phyloP scores from a whole-genome alignment of 2,113 vertebrate genomes.

The Romanogobio albipinnatus region DNA sequence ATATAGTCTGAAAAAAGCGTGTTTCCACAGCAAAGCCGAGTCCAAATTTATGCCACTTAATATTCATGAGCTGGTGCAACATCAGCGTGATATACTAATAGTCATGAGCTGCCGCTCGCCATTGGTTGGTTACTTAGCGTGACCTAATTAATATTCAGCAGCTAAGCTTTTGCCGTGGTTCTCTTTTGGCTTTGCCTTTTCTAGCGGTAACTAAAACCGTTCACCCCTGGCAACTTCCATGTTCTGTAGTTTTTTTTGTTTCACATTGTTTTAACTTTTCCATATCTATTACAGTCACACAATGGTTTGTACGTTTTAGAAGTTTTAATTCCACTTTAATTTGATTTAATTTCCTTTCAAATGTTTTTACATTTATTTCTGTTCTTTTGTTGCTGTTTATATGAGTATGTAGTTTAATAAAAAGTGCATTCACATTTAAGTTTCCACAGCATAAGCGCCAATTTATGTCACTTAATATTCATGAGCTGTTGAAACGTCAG shows the following conservation, averaged over 20 bases:
- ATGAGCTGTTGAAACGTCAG: not conserved
- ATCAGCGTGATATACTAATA: not conserved
- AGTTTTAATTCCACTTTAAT: not conserved
- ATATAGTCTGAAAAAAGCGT: not conserved
- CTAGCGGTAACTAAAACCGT: not conserved
- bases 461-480: not conserved
- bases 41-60: not conserved
- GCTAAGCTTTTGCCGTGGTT: not conserved
- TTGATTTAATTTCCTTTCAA: too few relatives aligned
- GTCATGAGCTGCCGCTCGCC: not conserved
- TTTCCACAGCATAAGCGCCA: not conserved
- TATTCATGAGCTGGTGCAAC: not conserved
- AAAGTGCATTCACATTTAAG: not conserved
- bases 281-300: slow-evolving; percentile 5
- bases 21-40: not conserved
- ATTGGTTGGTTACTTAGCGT: not conserved
- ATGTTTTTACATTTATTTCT: too few relatives aligned
- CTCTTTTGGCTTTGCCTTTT: slow-evolving; percentile 14
- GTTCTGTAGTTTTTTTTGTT: not conserved
- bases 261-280: not conserved
- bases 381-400: too few relatives aligned
- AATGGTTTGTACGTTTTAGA: not conserved
- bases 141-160: slow-evolving; percentile 23
- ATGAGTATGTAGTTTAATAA: not conserved
- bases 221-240: not conserved